Evolutionary conservation across 2,888 invertebrate genomes (phyloP).

Genomic region (Orthosia gothica): DNA sequence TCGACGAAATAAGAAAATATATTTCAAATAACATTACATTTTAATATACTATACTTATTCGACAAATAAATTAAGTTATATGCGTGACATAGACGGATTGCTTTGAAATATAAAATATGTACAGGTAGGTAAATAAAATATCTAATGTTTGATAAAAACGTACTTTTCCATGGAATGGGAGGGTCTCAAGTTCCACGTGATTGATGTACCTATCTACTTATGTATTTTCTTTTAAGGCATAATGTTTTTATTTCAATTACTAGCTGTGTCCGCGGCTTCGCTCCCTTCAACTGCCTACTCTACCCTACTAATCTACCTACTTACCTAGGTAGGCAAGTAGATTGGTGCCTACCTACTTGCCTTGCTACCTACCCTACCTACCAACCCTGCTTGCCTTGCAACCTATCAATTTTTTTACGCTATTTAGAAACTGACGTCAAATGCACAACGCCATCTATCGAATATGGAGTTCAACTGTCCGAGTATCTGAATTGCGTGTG

Average conservation of each 20-base stretch:
- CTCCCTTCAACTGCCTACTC: too few relatives aligned
- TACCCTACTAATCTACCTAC: too few relatives aligned
- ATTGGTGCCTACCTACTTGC: too few relatives aligned
- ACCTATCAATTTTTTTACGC: too few relatives aligned
- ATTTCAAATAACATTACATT: constrained; percentile 3
- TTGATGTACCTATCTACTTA: constrained; percentile 52
- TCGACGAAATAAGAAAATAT: constrained; percentile 10
- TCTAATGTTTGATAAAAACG: not conserved
- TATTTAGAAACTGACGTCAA: too few relatives aligned
- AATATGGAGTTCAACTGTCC: too few relatives aligned
- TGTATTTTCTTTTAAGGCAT: constrained; percentile 9
- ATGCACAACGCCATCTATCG: too few relatives aligned
- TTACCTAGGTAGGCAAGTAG: too few relatives aligned
- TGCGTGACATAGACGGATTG: constrained; percentile 66
- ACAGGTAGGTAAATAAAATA: constrained; percentile 47
- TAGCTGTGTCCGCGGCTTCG: too few relatives aligned
- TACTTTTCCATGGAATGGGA: constrained; percentile 55
- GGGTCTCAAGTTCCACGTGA: constrained; percentile 53
- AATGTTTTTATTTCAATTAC: constrained; percentile 17
- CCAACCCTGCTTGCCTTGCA: too few relatives aligned
- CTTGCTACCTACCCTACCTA: too few relatives aligned
- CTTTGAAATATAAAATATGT: constrained; percentile 56
- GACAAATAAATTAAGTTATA: constrained; percentile 30
- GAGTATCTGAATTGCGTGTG: too few relatives aligned
- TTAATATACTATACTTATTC: not conserved